Conservation (phyloP, 2,797 vertebrate species). For the Denticeps clupeoides region DNA sequence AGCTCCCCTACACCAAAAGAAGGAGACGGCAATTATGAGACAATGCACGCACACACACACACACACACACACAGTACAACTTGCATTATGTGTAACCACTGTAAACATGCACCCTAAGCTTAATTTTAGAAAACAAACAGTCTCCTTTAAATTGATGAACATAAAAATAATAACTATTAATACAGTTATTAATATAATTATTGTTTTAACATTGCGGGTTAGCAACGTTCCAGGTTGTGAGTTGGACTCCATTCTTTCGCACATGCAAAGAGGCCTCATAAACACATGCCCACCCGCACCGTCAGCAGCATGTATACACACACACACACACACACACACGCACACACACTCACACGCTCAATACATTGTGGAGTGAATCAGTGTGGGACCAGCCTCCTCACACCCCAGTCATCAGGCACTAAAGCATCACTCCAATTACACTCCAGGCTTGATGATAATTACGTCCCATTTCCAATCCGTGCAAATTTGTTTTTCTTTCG, state of each 20-base stretch:
- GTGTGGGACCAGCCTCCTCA: not conserved
- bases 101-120: too few species aligned
- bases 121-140: too few species aligned
- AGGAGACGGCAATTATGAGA: not conserved
- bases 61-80: not conserved
- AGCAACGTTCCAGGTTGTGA: too few species aligned
- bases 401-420: not conserved
- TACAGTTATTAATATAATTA: too few species aligned
- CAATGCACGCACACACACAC: not conserved
- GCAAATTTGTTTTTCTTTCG: slow-evolving; percentile 37
- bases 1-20: slow-evolving; percentile 72
- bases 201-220: too few species aligned
- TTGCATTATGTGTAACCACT: too few species aligned
- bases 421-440: slow-evolving; percentile 32
- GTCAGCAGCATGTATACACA: not conserved
- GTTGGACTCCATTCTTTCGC: too few species aligned
- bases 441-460: slow-evolving; percentile 49
- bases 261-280: too few species aligned
- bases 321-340: not conserved
- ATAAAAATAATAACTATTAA: too few species aligned
- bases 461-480: slow-evolving; percentile 46
- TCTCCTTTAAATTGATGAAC: too few species aligned
- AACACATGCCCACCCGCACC: too few species aligned
- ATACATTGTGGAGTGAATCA: not conserved
- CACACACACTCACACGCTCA: not conserved